Evolutionary conservation across 2,797 vertebrate genomes (phyloP), one percentile per base, ranked within the genome.

Genomic region (Neomorphus geoffroyi): DNA sequence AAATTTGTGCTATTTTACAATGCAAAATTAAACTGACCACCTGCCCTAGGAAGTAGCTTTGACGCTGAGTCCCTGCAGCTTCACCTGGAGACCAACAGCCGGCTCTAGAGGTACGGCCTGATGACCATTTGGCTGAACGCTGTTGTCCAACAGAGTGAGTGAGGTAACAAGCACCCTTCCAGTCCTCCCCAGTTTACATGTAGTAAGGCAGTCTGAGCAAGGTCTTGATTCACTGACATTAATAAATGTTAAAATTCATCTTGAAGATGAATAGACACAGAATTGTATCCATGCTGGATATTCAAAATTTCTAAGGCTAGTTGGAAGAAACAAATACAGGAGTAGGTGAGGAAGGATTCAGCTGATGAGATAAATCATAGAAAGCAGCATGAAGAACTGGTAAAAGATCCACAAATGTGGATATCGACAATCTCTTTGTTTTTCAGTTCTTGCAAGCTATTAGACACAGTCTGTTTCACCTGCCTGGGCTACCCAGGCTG

Each of bases 341-440:
- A 67, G 26, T 24, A 74, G 33, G 10, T 57, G 8, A 19, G 32
- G 48, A 80, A 71, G 45, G 85, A 88, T 71, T 87, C 53, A 51
- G 39, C 24, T 46, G 23, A 51, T 77, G 48, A 78, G 33, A 60
- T 24, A 88, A 71, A 80, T 60, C 33, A 66, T 8, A 86, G 60
- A 72, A 87, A 81, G 22, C 9, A 58, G 12, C 35, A 16, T 21
- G 24, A 39, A 79, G 28, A 58, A 69, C 30, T 48, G 35, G 9
- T 60, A 46, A 51, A 91, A 86, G 54, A 4, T 0, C 0, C 1
- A 69, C 1, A 4, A 41, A 81, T 0, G 4, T 5, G 45, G 32
- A 67, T 45, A 60, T 7, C 79, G 45, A 32, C 28, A 65, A 51
- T 14, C 35, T 53, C 32, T 74, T 46, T 12, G 13, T 35, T 84